A percentile compares a stretch with the other conserved stretches of the same genome.
phyloP scores from a whole-genome alignment of 2,113 vertebrate species.

The Cyrtonyx montezumae region DNA sequence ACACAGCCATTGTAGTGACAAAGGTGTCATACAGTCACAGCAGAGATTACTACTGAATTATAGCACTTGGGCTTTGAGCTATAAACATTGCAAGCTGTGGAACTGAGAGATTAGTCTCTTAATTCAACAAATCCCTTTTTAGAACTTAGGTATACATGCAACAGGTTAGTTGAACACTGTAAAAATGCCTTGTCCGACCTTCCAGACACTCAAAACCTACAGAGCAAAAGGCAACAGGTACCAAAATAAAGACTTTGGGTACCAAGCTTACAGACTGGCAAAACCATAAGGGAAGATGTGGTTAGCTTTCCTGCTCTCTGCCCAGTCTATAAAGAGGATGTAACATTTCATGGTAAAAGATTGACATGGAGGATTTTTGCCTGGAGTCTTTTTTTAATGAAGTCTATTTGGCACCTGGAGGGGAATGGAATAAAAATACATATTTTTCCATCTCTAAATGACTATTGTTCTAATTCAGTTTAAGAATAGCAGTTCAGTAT shows the following conservation, averaged over 20 bases:
- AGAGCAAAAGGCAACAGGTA: not conserved
- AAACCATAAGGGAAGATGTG: not conserved
- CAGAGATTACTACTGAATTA: not conserved
- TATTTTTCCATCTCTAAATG: not conserved
- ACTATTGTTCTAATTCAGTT: not conserved
- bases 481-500: not conserved
- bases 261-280: not conserved
- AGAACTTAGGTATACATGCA: not conserved
- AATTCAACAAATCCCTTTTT: not conserved
- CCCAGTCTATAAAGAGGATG: not conserved
- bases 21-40: fast-evolving
- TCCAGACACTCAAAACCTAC: not conserved
- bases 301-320: not conserved
- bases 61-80: not conserved
- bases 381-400: not conserved
- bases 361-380: constrained; percentile 5
- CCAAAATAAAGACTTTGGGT: not conserved
- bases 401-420: constrained; percentile 12
- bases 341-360: constrained; percentile 17
- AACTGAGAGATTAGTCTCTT: not conserved
- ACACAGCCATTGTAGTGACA: not conserved
- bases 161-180: not conserved
- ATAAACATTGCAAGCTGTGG: not conserved
- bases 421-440: not conserved
- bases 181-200: not conserved